Conservation (phyloP, 2,113 vertebrate species). For the Furnarius figulus region DNA sequence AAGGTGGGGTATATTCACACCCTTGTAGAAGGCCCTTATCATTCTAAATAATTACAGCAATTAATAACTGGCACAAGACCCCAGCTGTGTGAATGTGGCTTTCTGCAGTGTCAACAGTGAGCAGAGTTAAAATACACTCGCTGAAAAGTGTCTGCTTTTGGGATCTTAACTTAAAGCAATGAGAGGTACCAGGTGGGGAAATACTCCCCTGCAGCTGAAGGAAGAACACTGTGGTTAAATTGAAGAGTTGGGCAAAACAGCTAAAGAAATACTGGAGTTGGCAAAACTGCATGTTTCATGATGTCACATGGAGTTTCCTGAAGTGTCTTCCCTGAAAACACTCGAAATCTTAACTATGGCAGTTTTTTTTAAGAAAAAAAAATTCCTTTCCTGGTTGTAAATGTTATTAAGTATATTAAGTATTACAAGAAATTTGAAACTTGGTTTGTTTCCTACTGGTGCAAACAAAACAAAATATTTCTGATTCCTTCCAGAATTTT, state of each 20-base stretch:
- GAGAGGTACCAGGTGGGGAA: background rate
- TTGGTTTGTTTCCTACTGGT: background rate
- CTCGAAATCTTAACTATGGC: background rate
- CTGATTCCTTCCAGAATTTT: background rate
- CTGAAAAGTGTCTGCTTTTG: background rate
- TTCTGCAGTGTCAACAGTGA: background rate
- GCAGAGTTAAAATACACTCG: background rate
- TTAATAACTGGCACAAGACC: background rate
- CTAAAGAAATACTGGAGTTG: background rate
- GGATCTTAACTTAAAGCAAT: background rate
- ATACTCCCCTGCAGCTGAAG: background rate
- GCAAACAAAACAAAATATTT: background rate
- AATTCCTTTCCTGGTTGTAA: background rate
- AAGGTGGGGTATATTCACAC: background rate
- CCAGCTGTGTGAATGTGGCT: background rate
- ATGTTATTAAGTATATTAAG: background rate
- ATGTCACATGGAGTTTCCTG: background rate
- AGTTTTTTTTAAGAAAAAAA: background rate
- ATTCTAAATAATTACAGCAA: background rate
- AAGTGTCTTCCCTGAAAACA: background rate
- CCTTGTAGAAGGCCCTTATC: background rate
- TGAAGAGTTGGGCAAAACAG: background rate
- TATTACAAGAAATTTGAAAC: background rate
- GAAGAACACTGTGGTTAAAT: background rate
- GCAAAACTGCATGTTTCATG: background rate